phyloP scores from a whole-genome alignment of 2,888 invertebrate genomes.

The Patella ulyssiponensis region DNA sequence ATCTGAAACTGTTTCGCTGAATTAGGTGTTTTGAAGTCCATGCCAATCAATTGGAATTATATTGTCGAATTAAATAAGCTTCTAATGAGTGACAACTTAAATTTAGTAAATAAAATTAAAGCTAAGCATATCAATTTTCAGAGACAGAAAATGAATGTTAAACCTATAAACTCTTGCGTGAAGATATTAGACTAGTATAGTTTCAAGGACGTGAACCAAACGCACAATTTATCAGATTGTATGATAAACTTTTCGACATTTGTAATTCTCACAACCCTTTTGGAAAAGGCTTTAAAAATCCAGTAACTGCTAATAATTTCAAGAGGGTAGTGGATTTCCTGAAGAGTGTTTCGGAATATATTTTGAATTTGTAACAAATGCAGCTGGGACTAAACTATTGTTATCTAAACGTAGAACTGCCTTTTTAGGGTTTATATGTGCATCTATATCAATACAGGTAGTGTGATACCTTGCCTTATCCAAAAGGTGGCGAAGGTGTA shows the following conservation, averaged over 20 bases:
- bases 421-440: constrained; percentile 21
- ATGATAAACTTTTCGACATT: no score
- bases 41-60: background rate
- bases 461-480: background rate
- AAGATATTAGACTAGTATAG: no score
- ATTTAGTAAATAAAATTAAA: no score
- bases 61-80: constrained; percentile 10
- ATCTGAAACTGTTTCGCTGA: no score
- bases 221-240: no score
- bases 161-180: no score
- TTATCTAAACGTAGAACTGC: constrained; percentile 10
- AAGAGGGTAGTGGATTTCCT: background rate
- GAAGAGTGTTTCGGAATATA: background rate
- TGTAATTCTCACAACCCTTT: no score
- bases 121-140: no score
- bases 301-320: constrained; percentile 3
- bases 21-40: no score
- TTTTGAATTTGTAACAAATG: background rate
- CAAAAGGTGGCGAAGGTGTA: no score
- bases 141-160: no score
- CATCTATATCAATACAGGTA: background rate
- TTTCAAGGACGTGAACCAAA: no score
- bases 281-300: background rate
- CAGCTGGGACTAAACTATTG: background rate
- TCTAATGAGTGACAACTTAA: constrained; percentile 12